These are phyloP conservation scores for fruit fly (Drosophila melanogaster) DNA, from an alignment of 1,140 invertebrate genomes.

Conservation along the genomic window DNA sequence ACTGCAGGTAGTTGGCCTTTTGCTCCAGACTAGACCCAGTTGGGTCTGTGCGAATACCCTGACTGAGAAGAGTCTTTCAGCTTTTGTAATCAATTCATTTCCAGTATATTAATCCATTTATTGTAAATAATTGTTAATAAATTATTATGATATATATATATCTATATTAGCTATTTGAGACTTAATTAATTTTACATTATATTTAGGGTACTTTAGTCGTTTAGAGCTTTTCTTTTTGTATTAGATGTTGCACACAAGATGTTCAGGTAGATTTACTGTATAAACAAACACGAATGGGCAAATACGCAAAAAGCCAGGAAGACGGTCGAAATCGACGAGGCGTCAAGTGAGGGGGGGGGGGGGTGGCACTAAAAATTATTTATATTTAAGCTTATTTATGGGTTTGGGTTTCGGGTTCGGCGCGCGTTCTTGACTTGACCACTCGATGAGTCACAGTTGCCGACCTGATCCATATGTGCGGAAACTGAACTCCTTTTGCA, in stretches of 20 bases:
- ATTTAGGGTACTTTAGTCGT: conserved; percentile 7
- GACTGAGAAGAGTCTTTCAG: not conserved
- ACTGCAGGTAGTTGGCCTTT: conserved; percentile 50
- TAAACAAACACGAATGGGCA: conserved; percentile 66
- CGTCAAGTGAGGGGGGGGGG: conserved; percentile 18
- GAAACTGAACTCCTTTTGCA: conserved; percentile 74
- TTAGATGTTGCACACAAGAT: conserved; percentile 56
- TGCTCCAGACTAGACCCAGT: conserved; percentile 23
- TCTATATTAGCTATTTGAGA: not conserved
- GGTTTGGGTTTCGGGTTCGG: conserved; percentile 44
- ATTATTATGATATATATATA: no score
- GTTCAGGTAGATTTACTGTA: conserved; percentile 79
- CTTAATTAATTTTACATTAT: not conserved
- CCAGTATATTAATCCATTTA: no score
- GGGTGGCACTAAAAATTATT: conserved; percentile 41
- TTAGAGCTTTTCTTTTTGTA: conserved; percentile 6
- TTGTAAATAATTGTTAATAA: no score
- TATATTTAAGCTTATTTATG: conserved; percentile 77
- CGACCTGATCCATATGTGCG: conserved; percentile 55
- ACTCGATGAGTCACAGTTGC: conserved; percentile 62
- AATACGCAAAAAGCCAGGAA: conserved; percentile 50
- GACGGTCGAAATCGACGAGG: conserved; percentile 10
- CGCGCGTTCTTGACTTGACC: conserved; percentile 49
- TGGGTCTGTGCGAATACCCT: conserved; percentile 19
- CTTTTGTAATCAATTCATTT: no score